These are phyloP conservation scores for Aphelinus certus DNA, from an alignment of 1,140 invertebrate genomes.

Conservation along the genomic window DNA sequence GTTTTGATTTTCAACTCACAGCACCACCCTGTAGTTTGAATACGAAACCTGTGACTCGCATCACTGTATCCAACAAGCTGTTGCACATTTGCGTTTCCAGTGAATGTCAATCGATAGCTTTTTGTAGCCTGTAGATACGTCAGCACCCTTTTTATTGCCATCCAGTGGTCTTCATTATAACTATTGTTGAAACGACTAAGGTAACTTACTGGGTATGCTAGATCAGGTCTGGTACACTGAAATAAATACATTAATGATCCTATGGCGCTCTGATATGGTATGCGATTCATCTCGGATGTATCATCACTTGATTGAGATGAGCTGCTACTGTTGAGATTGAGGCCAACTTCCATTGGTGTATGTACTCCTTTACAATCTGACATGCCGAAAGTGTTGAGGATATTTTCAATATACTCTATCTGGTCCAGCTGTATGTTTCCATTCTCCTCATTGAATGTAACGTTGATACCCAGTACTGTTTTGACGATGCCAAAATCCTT, in stretches of 20 bases:
- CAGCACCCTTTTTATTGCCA: slow-evolving; percentile 44
- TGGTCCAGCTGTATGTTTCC: neutral
- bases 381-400: no score
- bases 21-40: slow-evolving; percentile 40
- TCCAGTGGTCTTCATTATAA: slow-evolving; percentile 44
- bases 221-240: slow-evolving; percentile 60
- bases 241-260: no score
- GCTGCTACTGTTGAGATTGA: no score
- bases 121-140: slow-evolving; percentile 46
- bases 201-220: slow-evolving; percentile 50
- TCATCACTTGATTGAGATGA: no score
- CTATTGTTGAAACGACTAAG: slow-evolving; percentile 42
- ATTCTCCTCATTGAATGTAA: neutral
- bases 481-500: neutral
- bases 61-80: slow-evolving; percentile 42
- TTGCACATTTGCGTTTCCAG: slow-evolving; percentile 21
- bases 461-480: neutral
- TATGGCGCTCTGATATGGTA: slow-evolving; percentile 44
- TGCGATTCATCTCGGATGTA: neutral
- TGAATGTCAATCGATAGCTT: slow-evolving; percentile 33
- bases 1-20: no score
- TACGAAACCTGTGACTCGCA: slow-evolving; percentile 48
- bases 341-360: no score
- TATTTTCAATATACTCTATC: no score
- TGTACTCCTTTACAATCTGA: no score